These are phyloP conservation scores for Triops longicaudatus DNA, from an alignment of 1,140 invertebrate genomes.

Conservation along the genomic window DNA sequence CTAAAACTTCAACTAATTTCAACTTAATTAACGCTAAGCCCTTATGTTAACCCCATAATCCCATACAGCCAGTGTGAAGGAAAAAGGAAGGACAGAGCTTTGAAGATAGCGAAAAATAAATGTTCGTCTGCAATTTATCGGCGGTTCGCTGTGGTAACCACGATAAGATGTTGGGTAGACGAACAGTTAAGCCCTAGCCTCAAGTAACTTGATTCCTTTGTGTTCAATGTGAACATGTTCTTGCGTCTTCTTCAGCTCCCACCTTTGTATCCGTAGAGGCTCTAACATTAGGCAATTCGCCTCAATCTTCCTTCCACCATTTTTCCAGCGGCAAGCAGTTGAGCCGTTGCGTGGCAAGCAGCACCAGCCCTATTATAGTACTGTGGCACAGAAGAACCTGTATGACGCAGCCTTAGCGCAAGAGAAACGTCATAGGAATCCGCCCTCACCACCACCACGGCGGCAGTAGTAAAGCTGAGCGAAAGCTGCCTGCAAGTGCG, in stretches of 20 bases:
- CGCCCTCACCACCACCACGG: not conserved
- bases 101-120: too few relatives aligned
- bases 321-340: not conserved
- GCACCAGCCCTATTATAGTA: not conserved
- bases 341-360: not conserved
- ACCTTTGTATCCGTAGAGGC: not conserved
- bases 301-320: slow-evolving; percentile 6
- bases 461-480: slow-evolving; percentile 10
- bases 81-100: too few relatives aligned
- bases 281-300: not conserved
- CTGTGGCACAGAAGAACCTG: not conserved
- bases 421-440: slow-evolving; percentile 7
- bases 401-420: not conserved
- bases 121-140: too few relatives aligned
- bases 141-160: too few relatives aligned
- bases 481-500: not conserved
- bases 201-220: slow-evolving; percentile 12
- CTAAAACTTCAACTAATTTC: too few relatives aligned
- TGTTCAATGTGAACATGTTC: not conserved
- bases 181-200: not conserved
- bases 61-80: too few relatives aligned
- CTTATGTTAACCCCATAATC: too few relatives aligned
- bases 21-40: too few relatives aligned
- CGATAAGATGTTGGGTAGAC: too few relatives aligned
- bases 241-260: not conserved